Evolutionary conservation across 2,113 vertebrate species (phyloP).

Genomic region (Xiphias gladius): DNA sequence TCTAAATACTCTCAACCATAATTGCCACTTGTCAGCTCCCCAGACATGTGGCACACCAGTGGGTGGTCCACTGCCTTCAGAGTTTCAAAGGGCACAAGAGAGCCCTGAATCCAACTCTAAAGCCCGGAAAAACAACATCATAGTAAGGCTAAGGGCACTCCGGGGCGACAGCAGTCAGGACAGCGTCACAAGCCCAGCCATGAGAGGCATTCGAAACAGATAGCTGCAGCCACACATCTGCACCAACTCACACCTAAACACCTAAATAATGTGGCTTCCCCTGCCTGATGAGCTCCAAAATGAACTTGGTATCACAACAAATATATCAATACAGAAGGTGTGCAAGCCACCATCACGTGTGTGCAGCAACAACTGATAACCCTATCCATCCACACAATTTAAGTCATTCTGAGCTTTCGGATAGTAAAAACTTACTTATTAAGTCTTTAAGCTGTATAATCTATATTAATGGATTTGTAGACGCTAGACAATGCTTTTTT

Average conservation of each 20-base stretch:
- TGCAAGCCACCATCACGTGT: not conserved
- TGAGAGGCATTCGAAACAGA: constrained; percentile 71
- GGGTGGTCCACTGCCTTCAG: constrained; percentile 72
- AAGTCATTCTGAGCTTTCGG: constrained; percentile 11
- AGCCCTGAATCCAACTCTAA: constrained; percentile 62
- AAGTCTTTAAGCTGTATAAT: constrained; percentile 20
- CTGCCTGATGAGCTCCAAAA: not conserved
- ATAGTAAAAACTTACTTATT: not conserved
- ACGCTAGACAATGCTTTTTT: constrained; percentile 42
- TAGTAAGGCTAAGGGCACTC: constrained; percentile 67
- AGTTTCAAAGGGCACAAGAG: constrained; percentile 73
- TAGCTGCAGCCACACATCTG: constrained; percentile 48
- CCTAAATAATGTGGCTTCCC: not conserved
- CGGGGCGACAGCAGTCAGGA: constrained; percentile 57
- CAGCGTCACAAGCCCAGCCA: constrained; percentile 59
- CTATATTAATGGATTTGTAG: constrained; percentile 18
- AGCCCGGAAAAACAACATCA: constrained; percentile 74
- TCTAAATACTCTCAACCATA: constrained; percentile 70
- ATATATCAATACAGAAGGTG: not conserved
- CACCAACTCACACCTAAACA: constrained; percentile 35
- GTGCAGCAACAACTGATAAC: constrained; percentile 4
- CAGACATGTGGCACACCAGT: constrained; percentile 61
- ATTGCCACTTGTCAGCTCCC: constrained; percentile 74
- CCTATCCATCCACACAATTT: constrained; percentile 2
- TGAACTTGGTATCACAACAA: not conserved